Base-by-base conservation (phyloP, 2,797 vertebrate genomes). In the Macrochelys suwanniensis region DNA sequence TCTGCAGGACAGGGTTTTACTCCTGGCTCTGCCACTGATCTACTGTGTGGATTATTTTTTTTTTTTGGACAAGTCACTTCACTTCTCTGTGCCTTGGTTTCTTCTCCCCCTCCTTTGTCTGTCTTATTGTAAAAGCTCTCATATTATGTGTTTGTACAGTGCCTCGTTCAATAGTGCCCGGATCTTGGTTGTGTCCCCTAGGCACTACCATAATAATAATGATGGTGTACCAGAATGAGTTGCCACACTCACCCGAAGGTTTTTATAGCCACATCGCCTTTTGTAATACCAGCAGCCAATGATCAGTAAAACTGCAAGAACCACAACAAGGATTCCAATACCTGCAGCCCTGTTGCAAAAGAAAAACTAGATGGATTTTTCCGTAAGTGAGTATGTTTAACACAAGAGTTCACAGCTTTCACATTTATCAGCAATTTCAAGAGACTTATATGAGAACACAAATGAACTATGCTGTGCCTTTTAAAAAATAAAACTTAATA, bases 261-360 rank as follows among this genome's bases (percentile, higher is more conserved):
- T 98, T 98, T 97, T 99, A 96, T 99, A 99, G 88, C 99, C 99
- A 25, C 97, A 99, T 80, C 99, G 98, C 93, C 98, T 98, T 96
- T 98, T 99, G 90, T 98, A 99, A 95, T 99, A 99, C 99, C 99
- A 99, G 95, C 99, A 99, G 88, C 99, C 98, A 79, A 99, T 96
- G 77, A 99, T 98, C 89, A 99, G 93, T 86, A 99, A 97, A 89
- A 98, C 97, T 37, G 98, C 99, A 88, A 99, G 97, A 95, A 99
- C 98, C 91, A 99, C 97, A 76, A 98, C 98, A 96, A 99, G 98
- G 89, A 99, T 97, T 92, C 98, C 98, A 89, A 99, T 98, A 7
- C 99, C 99, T 59, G 98, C 98, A 2, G 98, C 98, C 98, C 99
- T 99, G 98, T 95, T 71, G 86, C 76, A 71, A 92, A 97, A 97